A percentile compares a stretch with the other conserved stretches of the same genome.
These are phyloP conservation scores for Herpetotheres cachinnans DNA, from an alignment of 2,113 vertebrate species.

Conservation along the genomic window DNA sequence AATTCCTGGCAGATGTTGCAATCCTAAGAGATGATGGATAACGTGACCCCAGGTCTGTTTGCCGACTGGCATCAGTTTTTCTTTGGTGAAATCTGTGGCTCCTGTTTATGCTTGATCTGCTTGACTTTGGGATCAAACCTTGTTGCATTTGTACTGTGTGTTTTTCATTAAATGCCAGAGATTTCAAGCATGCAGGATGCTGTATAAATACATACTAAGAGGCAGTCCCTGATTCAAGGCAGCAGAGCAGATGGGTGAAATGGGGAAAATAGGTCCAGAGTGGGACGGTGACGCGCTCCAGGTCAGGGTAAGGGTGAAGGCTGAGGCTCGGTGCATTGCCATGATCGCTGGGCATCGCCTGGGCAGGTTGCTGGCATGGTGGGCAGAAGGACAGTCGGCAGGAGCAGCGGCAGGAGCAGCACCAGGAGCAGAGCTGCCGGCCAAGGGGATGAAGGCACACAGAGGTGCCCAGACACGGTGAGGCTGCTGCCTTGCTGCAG, in stretches of 20 bases:
- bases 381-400: background rate
- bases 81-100: constrained; percentile 4
- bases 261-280: background rate
- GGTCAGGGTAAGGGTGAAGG: fast-evolving
- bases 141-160: background rate
- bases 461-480: background rate
- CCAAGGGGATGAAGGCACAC: background rate
- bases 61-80: background rate
- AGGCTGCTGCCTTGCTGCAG: background rate
- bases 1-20: constrained; percentile 34
- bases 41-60: background rate
- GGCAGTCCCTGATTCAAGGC: background rate
- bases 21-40: constrained; percentile 9
- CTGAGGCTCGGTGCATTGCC: background rate
- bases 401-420: background rate
- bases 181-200: background rate
- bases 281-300: fast-evolving
- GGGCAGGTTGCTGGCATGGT: background rate
- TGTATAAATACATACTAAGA: background rate
- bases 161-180: background rate
- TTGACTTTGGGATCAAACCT: background rate
- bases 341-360: background rate
- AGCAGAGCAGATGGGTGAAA: background rate
- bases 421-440: background rate
- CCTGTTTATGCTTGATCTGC: background rate